These are phyloP conservation scores for Amblyopsis hoosieri DNA, from an alignment of 2,797 vertebrate species.

Conservation along the genomic window DNA sequence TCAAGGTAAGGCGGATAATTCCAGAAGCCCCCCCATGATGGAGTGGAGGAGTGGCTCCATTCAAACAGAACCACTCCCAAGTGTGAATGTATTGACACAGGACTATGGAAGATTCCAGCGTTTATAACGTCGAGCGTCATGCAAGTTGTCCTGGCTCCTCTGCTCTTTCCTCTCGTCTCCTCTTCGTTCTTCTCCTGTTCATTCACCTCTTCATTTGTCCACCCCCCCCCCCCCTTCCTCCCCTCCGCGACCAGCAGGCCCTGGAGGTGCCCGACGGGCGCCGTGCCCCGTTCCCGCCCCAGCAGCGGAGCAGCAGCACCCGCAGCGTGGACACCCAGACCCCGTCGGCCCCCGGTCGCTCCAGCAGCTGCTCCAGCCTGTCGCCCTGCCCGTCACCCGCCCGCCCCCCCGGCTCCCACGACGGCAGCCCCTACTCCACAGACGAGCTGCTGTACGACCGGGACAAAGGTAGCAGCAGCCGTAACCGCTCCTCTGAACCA, in stretches of 20 bases:
- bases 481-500: too few relatives aligned
- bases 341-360: slow-evolving; percentile 88
- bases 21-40: too few relatives aligned
- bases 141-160: neutral
- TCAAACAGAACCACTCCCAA: too few relatives aligned
- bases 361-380: slow-evolving; percentile 95
- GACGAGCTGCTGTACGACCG: slow-evolving; percentile 92
- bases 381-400: slow-evolving; percentile 92
- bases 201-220: neutral
- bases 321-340: slow-evolving; percentile 93
- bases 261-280: slow-evolving; percentile 94
- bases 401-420: slow-evolving; percentile 89
- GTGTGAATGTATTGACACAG: too few relatives aligned
- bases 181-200: neutral
- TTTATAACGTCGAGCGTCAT: too few relatives aligned
- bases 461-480: slow-evolving; percentile 85
- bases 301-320: slow-evolving; percentile 90
- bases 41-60: too few relatives aligned
- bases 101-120: too few relatives aligned
- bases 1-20: slow-evolving; percentile 78
- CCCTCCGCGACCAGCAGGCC: slow-evolving; percentile 74
- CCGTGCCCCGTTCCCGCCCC: slow-evolving; percentile 90
- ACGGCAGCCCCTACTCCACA: slow-evolving; percentile 93
- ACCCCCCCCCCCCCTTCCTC: neutral
- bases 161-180: neutral